Evolutionary conservation across 2,888 invertebrate genomes (phyloP).

Genomic region (Nasonia oneida): DNA sequence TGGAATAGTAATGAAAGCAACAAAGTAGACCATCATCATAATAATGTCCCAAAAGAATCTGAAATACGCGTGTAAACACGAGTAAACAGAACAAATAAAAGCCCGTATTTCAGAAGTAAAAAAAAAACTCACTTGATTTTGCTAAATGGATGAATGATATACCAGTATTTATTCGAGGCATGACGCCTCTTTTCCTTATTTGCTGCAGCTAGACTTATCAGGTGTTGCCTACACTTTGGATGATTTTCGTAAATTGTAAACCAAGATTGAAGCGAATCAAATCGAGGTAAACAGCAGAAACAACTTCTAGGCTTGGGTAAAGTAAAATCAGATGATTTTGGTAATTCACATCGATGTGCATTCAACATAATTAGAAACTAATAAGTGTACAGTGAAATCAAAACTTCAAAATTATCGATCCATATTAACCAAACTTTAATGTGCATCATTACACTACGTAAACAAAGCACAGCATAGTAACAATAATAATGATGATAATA

Average conservation of each 20-base stretch:
- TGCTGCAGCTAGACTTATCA: slow-evolving; percentile 69
- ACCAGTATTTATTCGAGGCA: slow-evolving; percentile 64
- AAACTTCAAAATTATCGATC: background rate
- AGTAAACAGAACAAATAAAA: slow-evolving; percentile 26
- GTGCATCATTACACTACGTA: background rate
- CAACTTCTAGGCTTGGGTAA: background rate
- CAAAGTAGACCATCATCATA: slow-evolving; percentile 70
- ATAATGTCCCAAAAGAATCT: slow-evolving; percentile 74
- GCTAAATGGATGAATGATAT: slow-evolving; percentile 76
- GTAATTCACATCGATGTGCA: slow-evolving; percentile 55
- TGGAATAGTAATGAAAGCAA: slow-evolving; percentile 73
- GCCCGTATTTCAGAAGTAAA: background rate
- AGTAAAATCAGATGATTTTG: background rate
- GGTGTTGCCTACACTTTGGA: slow-evolving; percentile 67
- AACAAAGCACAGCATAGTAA: slow-evolving; percentile 4
- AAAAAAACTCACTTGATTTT: slow-evolving; percentile 64
- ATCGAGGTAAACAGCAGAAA: background rate
- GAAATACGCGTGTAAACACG: slow-evolving; percentile 36
- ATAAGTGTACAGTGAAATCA: background rate
- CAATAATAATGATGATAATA: background rate
- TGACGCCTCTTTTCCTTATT: slow-evolving; percentile 71
- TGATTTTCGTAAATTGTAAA: slow-evolving; percentile 64
- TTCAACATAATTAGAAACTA: slow-evolving; percentile 23
- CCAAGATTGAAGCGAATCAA: slow-evolving; percentile 1
- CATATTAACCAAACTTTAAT: slow-evolving; percentile 27